phyloP scores from a whole-genome alignment of 2,797 vertebrate genomes.

The Loriculus beryllinus region DNA sequence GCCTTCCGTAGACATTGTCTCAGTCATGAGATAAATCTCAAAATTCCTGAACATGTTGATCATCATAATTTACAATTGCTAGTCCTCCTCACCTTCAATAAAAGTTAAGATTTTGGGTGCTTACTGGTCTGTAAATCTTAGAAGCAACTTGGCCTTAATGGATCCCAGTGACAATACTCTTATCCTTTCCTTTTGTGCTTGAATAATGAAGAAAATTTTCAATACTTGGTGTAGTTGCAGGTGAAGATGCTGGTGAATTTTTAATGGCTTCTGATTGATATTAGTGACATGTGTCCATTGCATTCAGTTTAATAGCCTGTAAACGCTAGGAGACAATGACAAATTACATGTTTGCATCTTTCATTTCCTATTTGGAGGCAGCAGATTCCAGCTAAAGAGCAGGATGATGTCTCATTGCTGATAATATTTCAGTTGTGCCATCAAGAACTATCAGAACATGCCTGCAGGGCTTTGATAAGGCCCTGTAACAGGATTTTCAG shows the following conservation, averaged over 20 bases:
- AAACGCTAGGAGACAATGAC: background rate
- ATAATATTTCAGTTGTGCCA: background rate
- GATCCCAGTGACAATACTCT: background rate
- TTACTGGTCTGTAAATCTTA: background rate
- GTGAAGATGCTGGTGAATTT: background rate
- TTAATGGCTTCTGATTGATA: background rate
- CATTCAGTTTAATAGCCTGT: background rate
- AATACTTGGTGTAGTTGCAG: background rate
- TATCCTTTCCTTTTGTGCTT: background rate
- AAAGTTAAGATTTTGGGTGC: background rate
- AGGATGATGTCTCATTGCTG: background rate
- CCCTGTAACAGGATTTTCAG: background rate
- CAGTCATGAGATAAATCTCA: background rate
- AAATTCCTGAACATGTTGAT: background rate
- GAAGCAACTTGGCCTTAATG: background rate
- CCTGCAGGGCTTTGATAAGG: background rate
- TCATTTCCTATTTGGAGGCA: background rate
- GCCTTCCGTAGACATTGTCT: background rate
- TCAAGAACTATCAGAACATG: background rate
- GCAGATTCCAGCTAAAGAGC: background rate
- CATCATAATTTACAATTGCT: background rate
- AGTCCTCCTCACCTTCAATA: background rate
- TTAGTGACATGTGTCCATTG: background rate
- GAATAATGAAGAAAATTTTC: background rate
- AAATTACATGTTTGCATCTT: background rate